These are phyloP conservation scores for Machimus atricapillus DNA, from an alignment of 2,888 invertebrate species.

Conservation along the genomic window DNA sequence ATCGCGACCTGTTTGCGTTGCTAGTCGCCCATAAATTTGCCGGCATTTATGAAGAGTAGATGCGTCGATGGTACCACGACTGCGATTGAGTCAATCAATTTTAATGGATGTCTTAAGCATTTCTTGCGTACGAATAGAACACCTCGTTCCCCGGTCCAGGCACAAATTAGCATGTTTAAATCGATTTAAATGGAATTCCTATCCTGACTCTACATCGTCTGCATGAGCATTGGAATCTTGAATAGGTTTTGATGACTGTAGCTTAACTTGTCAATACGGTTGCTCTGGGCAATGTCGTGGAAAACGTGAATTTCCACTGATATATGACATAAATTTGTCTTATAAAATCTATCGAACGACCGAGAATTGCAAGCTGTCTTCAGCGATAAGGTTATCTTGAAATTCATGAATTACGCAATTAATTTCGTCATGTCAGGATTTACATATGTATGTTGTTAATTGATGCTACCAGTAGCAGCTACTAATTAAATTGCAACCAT, in stretches of 20 bases:
- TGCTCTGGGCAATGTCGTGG: neutral
- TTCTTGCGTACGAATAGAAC: constrained; percentile 2
- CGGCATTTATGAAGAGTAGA: neutral
- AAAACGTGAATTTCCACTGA: neutral
- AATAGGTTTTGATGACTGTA: neutral
- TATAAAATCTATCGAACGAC: neutral
- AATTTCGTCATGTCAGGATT: neutral
- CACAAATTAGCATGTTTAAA: constrained; percentile 31
- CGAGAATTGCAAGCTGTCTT: neutral
- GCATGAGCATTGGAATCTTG: neutral
- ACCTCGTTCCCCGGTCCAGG: neutral
- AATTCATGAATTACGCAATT: neutral
- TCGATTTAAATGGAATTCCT: constrained; percentile 29
- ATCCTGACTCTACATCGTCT: neutral
- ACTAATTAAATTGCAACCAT: neutral
- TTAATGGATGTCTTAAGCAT: neutral
- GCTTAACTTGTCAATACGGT: neutral
- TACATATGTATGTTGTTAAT: neutral
- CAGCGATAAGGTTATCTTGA: neutral
- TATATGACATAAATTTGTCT: constrained; percentile 10
- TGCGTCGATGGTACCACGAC: neutral
- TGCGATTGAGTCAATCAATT: constrained; percentile 22
- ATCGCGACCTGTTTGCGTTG: constrained; percentile 1
- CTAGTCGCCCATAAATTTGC: neutral
- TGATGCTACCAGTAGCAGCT: neutral